These are phyloP conservation scores for Cariama cristata DNA, from an alignment of 2,113 vertebrate species.

Conservation along the genomic window DNA sequence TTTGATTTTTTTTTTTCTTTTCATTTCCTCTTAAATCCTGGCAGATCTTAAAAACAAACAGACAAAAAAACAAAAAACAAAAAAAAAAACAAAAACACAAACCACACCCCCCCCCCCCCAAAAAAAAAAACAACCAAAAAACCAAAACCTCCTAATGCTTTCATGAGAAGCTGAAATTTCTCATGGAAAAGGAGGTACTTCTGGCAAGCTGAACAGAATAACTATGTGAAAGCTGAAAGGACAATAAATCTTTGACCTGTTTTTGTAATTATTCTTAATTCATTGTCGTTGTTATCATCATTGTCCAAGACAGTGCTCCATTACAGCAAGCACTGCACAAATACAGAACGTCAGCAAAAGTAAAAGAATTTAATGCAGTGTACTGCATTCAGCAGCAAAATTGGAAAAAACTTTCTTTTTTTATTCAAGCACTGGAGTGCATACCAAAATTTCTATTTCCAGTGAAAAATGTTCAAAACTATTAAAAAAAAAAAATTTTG, in stretches of 20 bases:
- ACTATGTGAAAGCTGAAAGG: neutral
- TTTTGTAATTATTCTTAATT: constrained; percentile 32
- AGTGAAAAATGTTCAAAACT: neutral
- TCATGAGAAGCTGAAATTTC: neutral
- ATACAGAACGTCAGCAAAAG: neutral
- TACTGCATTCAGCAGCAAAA: neutral
- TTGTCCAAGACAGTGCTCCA: neutral
- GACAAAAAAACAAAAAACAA: neutral
- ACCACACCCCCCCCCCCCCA: too few relatives aligned
- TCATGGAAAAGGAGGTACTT: neutral
- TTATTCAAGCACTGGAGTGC: neutral
- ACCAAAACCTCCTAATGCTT: neutral
- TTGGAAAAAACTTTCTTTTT: neutral
- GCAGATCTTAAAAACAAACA: neutral
- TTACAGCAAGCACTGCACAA: neutral
- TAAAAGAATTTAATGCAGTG: neutral
- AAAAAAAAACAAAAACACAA: neutral
- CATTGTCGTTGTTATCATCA: neutral
- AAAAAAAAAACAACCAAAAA: too few relatives aligned
- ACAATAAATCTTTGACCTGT: neutral
- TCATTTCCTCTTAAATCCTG: neutral
- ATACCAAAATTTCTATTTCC: neutral
- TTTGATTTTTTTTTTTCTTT: neutral
- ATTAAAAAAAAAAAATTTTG: neutral
- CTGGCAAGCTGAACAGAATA: neutral